Percentiles rank a stretch among this genome's conserved stretches.
Conservation (phyloP, 2,113 vertebrate species). For the Camelus dromedarius region DNA sequence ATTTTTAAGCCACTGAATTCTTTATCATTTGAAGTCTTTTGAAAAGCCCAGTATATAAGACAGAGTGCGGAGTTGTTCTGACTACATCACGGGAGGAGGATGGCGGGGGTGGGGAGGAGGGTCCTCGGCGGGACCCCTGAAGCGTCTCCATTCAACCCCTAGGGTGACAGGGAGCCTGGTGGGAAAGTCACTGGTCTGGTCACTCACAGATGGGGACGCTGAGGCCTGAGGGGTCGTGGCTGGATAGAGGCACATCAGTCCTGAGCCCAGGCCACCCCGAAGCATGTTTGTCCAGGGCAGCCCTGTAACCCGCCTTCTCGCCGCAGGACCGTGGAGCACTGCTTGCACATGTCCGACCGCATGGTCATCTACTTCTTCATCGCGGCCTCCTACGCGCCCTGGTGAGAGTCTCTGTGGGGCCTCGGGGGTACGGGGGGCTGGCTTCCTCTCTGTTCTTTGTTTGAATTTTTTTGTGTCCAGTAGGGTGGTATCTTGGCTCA, state of each 20-base stretch:
- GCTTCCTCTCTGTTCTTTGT: not conserved
- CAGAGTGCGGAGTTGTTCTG: not conserved
- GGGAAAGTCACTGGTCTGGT: not conserved
- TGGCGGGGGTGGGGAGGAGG: not conserved
- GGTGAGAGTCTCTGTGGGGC: constrained; percentile 87
- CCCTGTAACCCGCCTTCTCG: not conserved
- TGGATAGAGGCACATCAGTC: not conserved
- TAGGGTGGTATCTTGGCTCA: rapidly evolving
- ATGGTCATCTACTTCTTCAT: constrained; percentile 99
- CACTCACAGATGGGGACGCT: not conserved
- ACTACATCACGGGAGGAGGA: not conserved
- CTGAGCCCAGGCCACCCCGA: rapidly evolving
- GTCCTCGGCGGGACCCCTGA: rapidly evolving
- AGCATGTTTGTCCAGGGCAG: rapidly evolving
- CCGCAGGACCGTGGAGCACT: constrained; percentile 92
- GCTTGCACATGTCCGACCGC: constrained; percentile 96
- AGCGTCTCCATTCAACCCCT: not conserved
- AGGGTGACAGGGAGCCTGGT: not conserved
- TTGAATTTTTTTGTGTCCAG: rapidly evolving
- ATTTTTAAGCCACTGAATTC: not conserved
- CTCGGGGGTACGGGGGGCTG: rapidly evolving
- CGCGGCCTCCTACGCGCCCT: constrained; percentile 94
- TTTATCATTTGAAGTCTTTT: not conserved
- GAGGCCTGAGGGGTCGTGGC: not conserved
- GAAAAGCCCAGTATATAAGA: not conserved